phyloP scores from a whole-genome alignment of 1,140 invertebrate species.

The Drosophila sp. region DNA sequence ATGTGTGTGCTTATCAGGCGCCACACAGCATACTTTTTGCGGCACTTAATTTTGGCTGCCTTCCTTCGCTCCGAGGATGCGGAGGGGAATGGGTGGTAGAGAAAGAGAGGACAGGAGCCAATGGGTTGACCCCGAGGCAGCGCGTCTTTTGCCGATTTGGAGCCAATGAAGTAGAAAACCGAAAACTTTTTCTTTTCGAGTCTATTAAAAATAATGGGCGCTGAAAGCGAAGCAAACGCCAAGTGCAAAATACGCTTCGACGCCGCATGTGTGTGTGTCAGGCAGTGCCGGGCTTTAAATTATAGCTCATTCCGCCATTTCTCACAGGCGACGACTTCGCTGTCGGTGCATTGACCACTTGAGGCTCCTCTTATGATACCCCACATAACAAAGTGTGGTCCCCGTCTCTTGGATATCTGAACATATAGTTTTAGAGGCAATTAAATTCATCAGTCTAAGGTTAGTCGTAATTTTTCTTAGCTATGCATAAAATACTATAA shows the following conservation, averaged over 20 bases:
- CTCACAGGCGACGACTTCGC: constrained; percentile 32
- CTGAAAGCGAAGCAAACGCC: constrained; percentile 59
- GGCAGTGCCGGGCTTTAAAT: constrained; percentile 56
- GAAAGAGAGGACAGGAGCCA: not conserved
- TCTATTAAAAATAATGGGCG: constrained; percentile 80
- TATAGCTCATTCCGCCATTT: constrained; percentile 57
- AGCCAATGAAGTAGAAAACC: constrained; percentile 81
- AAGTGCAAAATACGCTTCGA: constrained; percentile 50
- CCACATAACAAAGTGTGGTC: not conserved
- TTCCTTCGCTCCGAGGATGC: constrained; percentile 25
- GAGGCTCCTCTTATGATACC: constrained; percentile 37
- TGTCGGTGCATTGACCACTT: constrained; percentile 54
- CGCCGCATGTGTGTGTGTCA: constrained; percentile 31
- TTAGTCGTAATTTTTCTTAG: no score
- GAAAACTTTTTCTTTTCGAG: constrained; percentile 77
- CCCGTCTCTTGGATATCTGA: no score
- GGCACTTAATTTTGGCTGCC: constrained; percentile 74
- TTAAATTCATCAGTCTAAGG: no score
- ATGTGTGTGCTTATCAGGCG: constrained; percentile 65
- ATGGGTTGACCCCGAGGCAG: constrained; percentile 31
- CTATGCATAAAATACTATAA: no score
- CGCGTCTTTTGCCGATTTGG: constrained; percentile 70
- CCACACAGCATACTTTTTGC: constrained; percentile 70
- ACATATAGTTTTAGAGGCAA: no score
- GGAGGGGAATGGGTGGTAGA: not conserved